Evolutionary conservation across 2,888 invertebrate genomes (phyloP).

Genomic region (Apomyelois bistriatella): DNA sequence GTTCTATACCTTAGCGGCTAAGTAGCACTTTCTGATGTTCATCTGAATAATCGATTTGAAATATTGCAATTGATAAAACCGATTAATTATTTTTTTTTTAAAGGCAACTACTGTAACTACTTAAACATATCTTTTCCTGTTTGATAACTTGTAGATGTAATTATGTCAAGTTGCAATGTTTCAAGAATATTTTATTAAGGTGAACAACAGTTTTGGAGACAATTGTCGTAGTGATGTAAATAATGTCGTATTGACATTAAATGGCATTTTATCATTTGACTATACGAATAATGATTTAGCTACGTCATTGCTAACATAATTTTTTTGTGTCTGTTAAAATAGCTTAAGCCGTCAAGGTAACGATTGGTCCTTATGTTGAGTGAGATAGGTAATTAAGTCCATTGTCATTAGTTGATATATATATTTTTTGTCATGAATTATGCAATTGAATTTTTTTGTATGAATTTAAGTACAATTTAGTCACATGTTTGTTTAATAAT

Average conservation of each 20-base stretch:
- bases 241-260: constrained; percentile 13
- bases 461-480: constrained; percentile 2
- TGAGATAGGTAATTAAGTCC: constrained; percentile 21
- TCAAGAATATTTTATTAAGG: no score
- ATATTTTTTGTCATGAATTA: constrained; percentile 6
- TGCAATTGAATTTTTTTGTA: background rate
- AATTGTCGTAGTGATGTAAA: background rate
- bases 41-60: background rate
- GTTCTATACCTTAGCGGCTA: background rate
- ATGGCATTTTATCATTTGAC: constrained; percentile 15
- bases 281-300: background rate
- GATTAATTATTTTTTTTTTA: no score
- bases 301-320: background rate
- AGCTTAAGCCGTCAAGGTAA: constrained; percentile 14
- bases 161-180: no score
- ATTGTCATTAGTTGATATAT: constrained; percentile 5
- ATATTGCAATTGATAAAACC: background rate
- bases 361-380: constrained; percentile 21
- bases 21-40: background rate
- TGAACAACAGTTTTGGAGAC: background rate
- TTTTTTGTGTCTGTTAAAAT: constrained; percentile 3
- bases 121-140: no score
- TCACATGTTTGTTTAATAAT: background rate
- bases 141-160: no score
- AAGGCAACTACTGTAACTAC: no score